phyloP scores from a whole-genome alignment of 2,888 invertebrate genomes.

The Pammene fasciana region DNA sequence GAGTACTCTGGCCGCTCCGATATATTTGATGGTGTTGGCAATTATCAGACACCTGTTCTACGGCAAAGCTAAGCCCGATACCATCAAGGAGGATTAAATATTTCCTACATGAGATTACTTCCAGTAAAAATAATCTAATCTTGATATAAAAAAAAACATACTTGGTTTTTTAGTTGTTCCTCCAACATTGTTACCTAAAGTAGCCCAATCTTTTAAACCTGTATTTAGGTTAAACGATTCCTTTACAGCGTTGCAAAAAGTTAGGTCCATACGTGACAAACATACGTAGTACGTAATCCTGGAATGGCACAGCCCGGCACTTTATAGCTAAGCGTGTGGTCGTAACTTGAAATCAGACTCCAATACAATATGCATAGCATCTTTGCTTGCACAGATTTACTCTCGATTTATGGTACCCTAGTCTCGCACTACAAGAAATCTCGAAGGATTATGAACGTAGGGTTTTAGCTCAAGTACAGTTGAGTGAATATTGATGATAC shows the following conservation, averaged over 20 bases:
- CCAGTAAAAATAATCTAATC: no score
- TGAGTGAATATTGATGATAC: background rate
- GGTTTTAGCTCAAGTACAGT: background rate
- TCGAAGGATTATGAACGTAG: background rate
- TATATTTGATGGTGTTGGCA: no score
- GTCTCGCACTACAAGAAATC: slow-evolving; percentile 3
- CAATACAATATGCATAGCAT: slow-evolving; percentile 11
- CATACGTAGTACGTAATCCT: slow-evolving; percentile 22
- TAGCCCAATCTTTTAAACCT: background rate
- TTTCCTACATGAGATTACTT: no score
- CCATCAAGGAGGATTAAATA: no score
- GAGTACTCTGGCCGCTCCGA: no score
- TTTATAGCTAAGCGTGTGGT: slow-evolving; percentile 32
- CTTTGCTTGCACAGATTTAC: slow-evolving; percentile 23
- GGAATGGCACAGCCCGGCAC: slow-evolving; percentile 24
- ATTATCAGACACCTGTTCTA: no score
- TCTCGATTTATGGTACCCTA: slow-evolving; percentile 17
- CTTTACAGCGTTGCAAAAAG: slow-evolving; percentile 25
- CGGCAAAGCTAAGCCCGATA: no score
- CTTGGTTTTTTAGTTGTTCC: no score
- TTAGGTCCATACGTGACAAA: slow-evolving; percentile 35
- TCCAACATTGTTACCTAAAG: background rate
- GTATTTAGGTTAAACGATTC: slow-evolving; percentile 21
- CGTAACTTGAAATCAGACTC: slow-evolving; percentile 20
- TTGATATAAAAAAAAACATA: no score